These are phyloP conservation scores for Emydura subglobosa DNA, from an alignment of 2,113 vertebrate species.

Conservation along the genomic window DNA sequence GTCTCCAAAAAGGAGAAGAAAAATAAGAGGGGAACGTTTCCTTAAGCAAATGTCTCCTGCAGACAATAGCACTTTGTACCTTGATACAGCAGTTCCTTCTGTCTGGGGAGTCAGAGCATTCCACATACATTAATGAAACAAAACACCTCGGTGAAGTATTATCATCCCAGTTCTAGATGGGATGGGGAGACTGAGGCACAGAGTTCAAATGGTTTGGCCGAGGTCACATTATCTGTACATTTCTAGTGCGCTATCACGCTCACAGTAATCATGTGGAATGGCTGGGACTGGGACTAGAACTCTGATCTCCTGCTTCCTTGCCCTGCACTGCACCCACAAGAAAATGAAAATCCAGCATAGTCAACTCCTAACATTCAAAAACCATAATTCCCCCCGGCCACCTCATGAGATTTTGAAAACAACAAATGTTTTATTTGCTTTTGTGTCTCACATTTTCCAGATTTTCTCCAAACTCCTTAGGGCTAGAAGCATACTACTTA, in stretches of 20 bases:
- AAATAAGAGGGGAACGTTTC: background rate
- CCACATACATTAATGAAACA: too few species aligned
- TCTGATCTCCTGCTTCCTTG: background rate
- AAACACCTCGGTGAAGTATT: background rate
- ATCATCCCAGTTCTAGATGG: too few species aligned
- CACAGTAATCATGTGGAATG: background rate
- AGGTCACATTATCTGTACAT: background rate
- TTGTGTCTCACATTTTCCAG: background rate
- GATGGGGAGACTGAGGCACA: background rate
- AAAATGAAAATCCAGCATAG: background rate
- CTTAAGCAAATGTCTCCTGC: background rate
- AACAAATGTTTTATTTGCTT: background rate
- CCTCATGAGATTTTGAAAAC: background rate
- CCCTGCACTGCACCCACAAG: background rate
- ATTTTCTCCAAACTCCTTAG: too few species aligned
- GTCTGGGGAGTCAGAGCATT: too few species aligned
- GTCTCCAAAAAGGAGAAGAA: too few species aligned
- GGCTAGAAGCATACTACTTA: background rate
- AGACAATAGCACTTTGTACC: background rate
- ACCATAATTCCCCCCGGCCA: background rate
- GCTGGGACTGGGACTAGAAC: background rate
- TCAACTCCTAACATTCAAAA: background rate
- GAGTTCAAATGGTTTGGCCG: background rate
- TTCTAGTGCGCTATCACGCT: background rate
- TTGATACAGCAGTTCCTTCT: background rate